phyloP scores from a whole-genome alignment of 35 echinoderm and acorn worm genomes.

The Ophioderma brevispina region DNA sequence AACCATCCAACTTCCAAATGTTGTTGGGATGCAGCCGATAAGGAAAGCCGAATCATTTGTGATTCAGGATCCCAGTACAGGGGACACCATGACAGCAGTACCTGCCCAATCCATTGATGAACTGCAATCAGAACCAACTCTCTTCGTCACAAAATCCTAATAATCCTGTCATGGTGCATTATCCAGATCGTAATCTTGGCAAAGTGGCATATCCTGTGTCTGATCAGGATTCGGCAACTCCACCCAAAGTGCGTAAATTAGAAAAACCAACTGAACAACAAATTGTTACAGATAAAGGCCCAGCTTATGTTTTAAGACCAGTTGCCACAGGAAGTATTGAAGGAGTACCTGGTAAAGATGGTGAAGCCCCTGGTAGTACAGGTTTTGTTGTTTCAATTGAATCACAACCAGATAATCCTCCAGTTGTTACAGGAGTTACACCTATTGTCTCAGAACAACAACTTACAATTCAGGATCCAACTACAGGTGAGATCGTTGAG shows the following conservation, averaged over 20 bases:
- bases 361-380: background rate
- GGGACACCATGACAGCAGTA: conserved; percentile 42
- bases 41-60: background rate
- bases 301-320: conserved; percentile 55
- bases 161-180: background rate
- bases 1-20: background rate
- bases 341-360: conserved; percentile 5
- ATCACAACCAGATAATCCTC: conserved; percentile 15
- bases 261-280: background rate
- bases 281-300: conserved; percentile 59
- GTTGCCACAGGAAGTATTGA: background rate
- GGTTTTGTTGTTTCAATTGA: conserved; percentile 9
- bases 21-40: background rate
- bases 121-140: conserved; percentile 31
- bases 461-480: conserved; percentile 4
- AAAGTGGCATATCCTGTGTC: background rate
- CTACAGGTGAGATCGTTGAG: background rate
- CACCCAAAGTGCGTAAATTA: background rate
- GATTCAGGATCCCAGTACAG: conserved; percentile 51
- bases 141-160: background rate
- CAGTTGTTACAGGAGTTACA: conserved; percentile 2
- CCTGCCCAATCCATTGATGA: conserved; percentile 41
- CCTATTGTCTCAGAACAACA: background rate
- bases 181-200: background rate
- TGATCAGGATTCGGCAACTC: background rate